These are phyloP conservation scores for Oscarella lobularis DNA, from an alignment of 37 sponge, comb jelly and placozoan genomes.

Conservation along the genomic window DNA sequence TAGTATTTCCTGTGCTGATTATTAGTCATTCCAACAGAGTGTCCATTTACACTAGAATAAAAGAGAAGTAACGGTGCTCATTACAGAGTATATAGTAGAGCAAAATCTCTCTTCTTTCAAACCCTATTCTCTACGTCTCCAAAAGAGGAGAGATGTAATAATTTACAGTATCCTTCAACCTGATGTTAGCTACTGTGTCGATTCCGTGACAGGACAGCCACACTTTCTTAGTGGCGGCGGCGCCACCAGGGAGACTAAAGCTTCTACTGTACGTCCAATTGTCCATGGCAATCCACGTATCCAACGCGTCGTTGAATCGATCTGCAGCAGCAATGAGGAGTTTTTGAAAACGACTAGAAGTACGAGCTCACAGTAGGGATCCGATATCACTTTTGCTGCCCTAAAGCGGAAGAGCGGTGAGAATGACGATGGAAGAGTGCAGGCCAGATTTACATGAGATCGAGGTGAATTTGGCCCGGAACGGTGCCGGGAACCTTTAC, in stretches of 20 bases:
- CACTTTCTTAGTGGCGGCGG: conserved; percentile 4
- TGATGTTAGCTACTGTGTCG: conserved; percentile 61
- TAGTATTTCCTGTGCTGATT: conserved; percentile 38
- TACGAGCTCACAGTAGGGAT: conserved; percentile 61
- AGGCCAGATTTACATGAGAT: conserved; percentile 37
- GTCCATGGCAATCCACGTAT: conserved; percentile 51
- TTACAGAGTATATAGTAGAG: no score
- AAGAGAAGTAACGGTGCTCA: no score
- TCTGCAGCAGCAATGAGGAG: conserved; percentile 11
- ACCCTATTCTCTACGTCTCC: no score
- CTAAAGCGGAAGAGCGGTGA: conserved; percentile 16
- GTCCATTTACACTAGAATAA: conserved; percentile 25
- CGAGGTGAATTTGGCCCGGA: conserved; percentile 71
- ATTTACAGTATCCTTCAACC: no score
- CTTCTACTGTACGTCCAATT: conserved; percentile 40
- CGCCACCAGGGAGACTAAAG: conserved; percentile 9
- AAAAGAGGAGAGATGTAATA: no score
- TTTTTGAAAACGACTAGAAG: not conserved
- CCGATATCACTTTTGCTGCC: conserved; percentile 35
- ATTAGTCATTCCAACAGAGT: conserved; percentile 16
- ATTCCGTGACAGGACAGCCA: conserved; percentile 62
- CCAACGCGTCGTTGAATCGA: conserved; percentile 45
- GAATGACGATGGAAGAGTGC: not conserved
- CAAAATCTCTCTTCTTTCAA: no score
- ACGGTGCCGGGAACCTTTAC: conserved; percentile 25